Conservation (phyloP, 2,797 vertebrate species). For the Nannoperca australis region DNA sequence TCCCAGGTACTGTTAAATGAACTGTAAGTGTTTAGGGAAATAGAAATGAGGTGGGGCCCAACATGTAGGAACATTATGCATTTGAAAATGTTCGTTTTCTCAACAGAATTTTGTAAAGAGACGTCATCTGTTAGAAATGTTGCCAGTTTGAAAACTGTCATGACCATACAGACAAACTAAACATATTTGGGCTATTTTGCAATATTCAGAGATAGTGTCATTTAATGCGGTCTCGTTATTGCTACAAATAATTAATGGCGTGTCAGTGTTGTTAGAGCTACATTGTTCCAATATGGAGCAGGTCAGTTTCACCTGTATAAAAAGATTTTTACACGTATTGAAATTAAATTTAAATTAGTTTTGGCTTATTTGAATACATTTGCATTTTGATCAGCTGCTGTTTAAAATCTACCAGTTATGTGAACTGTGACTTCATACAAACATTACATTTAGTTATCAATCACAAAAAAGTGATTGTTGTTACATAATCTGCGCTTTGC, state of each 20-base stretch:
- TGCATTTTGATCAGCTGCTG: slow-evolving; percentile 32
- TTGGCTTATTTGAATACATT: slow-evolving; percentile 36
- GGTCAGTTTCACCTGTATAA: slow-evolving; percentile 36
- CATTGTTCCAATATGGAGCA: slow-evolving; percentile 19
- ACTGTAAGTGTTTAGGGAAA: slow-evolving; percentile 35
- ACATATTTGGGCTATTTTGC: slow-evolving; percentile 33
- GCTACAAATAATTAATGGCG: slow-evolving; percentile 31
- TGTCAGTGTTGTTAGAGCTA: slow-evolving; percentile 40
- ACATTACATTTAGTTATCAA: slow-evolving; percentile 18
- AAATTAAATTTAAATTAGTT: slow-evolving; percentile 27
- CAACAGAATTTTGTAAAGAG: slow-evolving; percentile 4
- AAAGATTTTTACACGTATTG: slow-evolving; percentile 29
- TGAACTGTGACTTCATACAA: slow-evolving; percentile 55
- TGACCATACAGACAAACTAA: slow-evolving; percentile 6
- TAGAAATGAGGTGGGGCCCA: slow-evolving; percentile 21
- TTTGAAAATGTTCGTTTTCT: slow-evolving; percentile 13
- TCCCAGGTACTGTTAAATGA: slow-evolving; percentile 42
- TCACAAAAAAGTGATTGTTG: slow-evolving; percentile 28
- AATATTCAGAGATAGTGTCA: slow-evolving; percentile 34
- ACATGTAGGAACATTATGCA: slow-evolving; percentile 20
- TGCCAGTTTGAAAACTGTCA: slow-evolving; percentile 14
- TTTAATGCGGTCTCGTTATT: slow-evolving; percentile 26
- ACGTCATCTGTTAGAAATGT: slow-evolving; percentile 16
- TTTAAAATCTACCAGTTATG: slow-evolving; percentile 30
- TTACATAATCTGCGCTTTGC: slow-evolving; percentile 30